These are phyloP conservation scores for Drosophila nannoptera DNA, from an alignment of 1,140 invertebrate genomes.

Conservation along the genomic window DNA sequence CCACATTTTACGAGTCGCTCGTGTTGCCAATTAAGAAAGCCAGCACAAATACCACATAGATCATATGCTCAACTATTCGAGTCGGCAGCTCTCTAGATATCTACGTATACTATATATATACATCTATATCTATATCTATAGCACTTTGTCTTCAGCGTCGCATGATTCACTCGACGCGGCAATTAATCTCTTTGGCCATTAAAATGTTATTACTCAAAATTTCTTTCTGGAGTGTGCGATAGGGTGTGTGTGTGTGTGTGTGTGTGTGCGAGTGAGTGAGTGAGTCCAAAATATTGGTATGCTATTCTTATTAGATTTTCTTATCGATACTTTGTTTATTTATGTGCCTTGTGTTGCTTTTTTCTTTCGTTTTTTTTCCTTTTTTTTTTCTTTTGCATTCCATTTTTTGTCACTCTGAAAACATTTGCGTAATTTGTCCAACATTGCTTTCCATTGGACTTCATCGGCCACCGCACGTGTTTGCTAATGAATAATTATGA, in stretches of 20 bases:
- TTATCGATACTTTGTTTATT: conserved; percentile 16
- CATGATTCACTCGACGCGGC: conserved; percentile 61
- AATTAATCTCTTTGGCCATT: conserved; percentile 70
- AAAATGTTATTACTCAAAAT: conserved; percentile 71
- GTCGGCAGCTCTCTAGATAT: conserved; percentile 14
- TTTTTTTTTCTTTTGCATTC: no score
- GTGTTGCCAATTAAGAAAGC: conserved; percentile 64
- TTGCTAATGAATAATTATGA: conserved; percentile 33
- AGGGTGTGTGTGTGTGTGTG: background rate
- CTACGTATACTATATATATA: conserved; percentile 8
- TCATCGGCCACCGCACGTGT: conserved; percentile 22
- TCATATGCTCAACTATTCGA: conserved; percentile 36
- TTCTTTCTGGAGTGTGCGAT: conserved; percentile 9
- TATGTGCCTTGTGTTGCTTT: background rate
- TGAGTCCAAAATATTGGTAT: conserved; percentile 14
- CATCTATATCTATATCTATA: conserved; percentile 1
- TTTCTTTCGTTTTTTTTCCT: no score
- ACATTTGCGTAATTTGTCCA: conserved; percentile 12
- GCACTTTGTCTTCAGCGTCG: conserved; percentile 18
- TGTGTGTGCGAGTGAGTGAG: conserved; percentile 8
- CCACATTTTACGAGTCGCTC: conserved; percentile 67
- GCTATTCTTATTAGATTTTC: conserved; percentile 1
- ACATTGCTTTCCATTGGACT: background rate
- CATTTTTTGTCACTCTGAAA: background rate
- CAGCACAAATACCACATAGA: conserved; percentile 33